Evolutionary conservation across 2,113 vertebrate genomes (phyloP).

Genomic region (Camelus bactrianus): DNA sequence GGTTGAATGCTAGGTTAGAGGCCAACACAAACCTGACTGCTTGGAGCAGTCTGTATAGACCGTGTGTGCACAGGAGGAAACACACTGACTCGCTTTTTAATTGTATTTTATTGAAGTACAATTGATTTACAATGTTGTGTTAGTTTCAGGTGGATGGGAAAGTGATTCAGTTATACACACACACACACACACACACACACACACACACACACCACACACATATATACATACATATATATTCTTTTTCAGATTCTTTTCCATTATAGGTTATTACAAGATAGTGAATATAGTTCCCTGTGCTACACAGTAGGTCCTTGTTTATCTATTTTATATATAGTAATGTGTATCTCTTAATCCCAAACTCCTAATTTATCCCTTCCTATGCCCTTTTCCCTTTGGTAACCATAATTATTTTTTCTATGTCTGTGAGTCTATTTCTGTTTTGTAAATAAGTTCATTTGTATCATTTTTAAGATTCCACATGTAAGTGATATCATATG

Average conservation of each 20-base stretch:
- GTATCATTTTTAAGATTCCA: neutral
- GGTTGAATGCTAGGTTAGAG: neutral
- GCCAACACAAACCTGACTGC: neutral
- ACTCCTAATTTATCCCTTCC: neutral
- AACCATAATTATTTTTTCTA: neutral
- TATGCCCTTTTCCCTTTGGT: neutral
- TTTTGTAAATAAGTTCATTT: neutral
- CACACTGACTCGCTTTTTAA: neutral
- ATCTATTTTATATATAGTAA: neutral
- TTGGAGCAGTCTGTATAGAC: neutral
- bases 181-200: too few species aligned
- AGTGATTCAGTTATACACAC: neutral
- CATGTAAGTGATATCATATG: neutral
- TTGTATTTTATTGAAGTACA: neutral
- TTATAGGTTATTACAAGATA: neutral
- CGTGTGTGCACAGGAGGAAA: neutral
- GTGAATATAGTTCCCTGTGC: neutral
- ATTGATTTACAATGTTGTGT: neutral
- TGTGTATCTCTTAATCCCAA: neutral
- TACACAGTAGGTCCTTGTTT: neutral
- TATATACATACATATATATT: too few species aligned
- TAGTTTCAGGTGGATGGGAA: neutral
- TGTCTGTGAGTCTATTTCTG: neutral
- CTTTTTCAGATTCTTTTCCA: neutral
- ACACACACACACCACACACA: too few species aligned